A percentile compares a stretch with the other conserved stretches of the same genome.
phyloP scores from a whole-genome alignment of 2,113 vertebrate genomes.

The Larimichthys crocea region DNA sequence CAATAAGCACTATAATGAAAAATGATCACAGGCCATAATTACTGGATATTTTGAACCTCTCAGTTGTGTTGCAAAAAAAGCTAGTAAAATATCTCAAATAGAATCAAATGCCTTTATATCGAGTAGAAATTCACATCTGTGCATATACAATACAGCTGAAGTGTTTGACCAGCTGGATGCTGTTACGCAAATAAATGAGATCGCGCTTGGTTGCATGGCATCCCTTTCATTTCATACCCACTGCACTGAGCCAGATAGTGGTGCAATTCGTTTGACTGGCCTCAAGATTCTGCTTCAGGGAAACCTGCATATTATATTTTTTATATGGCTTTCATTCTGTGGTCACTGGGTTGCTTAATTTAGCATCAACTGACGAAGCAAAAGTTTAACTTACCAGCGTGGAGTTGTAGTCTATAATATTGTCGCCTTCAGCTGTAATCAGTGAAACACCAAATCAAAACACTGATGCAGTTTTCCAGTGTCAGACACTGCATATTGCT shows the following conservation, averaged over 20 bases:
- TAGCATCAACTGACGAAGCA: slow-evolving; percentile 44
- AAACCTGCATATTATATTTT: slow-evolving; percentile 37
- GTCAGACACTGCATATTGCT: slow-evolving; percentile 43
- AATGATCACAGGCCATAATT: slow-evolving; percentile 34
- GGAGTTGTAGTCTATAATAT: slow-evolving; percentile 24
- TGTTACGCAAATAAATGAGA: slow-evolving; percentile 45
- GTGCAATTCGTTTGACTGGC: slow-evolving; percentile 18
- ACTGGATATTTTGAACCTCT: neutral
- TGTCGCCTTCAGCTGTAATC: slow-evolving; percentile 45
- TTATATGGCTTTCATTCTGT: slow-evolving; percentile 21
- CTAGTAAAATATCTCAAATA: neutral
- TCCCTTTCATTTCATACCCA: slow-evolving; percentile 22
- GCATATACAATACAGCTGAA: slow-evolving; percentile 12
- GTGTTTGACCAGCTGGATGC: slow-evolving; percentile 46
- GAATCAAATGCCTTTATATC: slow-evolving; percentile 25
- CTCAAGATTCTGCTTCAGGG: slow-evolving; percentile 21
- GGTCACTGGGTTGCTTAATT: slow-evolving; percentile 26
- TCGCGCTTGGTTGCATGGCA: slow-evolving; percentile 33
- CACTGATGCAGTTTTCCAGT: slow-evolving; percentile 38
- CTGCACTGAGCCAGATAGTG: neutral
- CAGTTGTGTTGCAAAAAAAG: neutral
- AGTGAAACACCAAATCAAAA: slow-evolving; percentile 51
- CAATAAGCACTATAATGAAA: slow-evolving; percentile 34
- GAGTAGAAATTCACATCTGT: slow-evolving; percentile 22
- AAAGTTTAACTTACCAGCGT: slow-evolving; percentile 39